Percentiles rank a stretch among this genome's conserved stretches.
These are phyloP conservation scores for Oplegnathus fasciatus DNA, from an alignment of 2,113 vertebrate species.

Conservation along the genomic window DNA sequence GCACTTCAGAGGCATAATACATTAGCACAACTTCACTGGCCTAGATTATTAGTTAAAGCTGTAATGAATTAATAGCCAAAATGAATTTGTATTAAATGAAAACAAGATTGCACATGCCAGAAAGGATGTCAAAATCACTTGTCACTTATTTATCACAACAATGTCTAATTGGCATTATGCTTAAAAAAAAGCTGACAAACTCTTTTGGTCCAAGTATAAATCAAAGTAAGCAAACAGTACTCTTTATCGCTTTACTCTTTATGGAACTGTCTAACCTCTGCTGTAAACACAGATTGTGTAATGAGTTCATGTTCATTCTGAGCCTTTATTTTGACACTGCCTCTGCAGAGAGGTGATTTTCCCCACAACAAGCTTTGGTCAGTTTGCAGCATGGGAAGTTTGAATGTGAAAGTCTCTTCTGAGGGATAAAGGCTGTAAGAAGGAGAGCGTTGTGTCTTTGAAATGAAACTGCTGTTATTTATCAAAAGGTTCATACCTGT, in stretches of 20 bases:
- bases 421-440: not conserved
- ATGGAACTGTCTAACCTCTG: not conserved
- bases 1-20: not conserved
- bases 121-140: not conserved
- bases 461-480: slow-evolving; percentile 41
- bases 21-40: not conserved
- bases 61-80: not conserved
- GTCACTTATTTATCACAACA: not conserved
- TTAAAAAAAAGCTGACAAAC: not conserved
- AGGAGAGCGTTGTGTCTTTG: slow-evolving; percentile 9
- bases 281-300: not conserved
- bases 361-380: not conserved
- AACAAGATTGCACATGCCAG: not conserved
- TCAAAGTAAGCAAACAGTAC: not conserved
- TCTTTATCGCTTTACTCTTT: no score
- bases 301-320: not conserved
- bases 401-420: not conserved
- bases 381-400: not conserved
- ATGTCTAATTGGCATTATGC: not conserved
- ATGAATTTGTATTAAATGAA: not conserved
- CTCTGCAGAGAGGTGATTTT: not conserved
- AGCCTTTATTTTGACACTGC: not conserved
- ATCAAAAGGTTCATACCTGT: slow-evolving; percentile 5
- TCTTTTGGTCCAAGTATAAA: not conserved
- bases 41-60: not conserved